Evolutionary conservation across 1,140 invertebrate species (phyloP).

Genomic region (Zaprionus davidi): DNA sequence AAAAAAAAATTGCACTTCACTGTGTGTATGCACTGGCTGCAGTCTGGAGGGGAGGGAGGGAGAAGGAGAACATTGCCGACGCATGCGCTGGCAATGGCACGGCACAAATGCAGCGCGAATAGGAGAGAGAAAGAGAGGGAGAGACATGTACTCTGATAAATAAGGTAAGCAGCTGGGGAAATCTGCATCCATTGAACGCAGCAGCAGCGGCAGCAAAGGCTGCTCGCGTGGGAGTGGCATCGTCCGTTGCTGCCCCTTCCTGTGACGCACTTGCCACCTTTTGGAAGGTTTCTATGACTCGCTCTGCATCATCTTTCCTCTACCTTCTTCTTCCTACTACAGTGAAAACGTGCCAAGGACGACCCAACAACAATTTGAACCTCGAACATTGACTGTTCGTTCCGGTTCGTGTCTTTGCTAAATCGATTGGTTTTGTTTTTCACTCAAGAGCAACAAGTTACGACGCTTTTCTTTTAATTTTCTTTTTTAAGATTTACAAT

Average conservation of each 20-base stretch:
- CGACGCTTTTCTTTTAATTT: too few species aligned
- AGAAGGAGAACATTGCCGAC: background rate
- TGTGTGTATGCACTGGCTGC: background rate
- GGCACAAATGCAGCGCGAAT: constrained; percentile 58
- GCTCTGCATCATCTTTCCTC: background rate
- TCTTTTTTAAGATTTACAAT: background rate
- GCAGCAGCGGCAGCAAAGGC: constrained; percentile 18
- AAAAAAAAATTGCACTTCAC: background rate
- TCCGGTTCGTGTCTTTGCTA: constrained; percentile 16
- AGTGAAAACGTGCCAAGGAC: constrained; percentile 18
- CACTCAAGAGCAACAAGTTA: background rate
- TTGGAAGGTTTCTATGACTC: too few species aligned
- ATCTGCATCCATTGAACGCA: constrained; percentile 11
- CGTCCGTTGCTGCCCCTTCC: background rate
- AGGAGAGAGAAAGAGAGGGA: background rate
- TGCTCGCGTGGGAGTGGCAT: constrained; percentile 66
- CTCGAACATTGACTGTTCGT: background rate
- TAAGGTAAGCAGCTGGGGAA: constrained; percentile 44
- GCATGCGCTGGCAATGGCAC: constrained; percentile 52
- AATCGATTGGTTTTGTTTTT: background rate
- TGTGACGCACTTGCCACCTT: too few species aligned
- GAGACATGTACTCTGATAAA: constrained; percentile 25
- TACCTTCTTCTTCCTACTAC: background rate
- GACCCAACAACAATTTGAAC: background rate
- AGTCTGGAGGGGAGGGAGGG: background rate